Conservation (phyloP, 2,797 vertebrate species). For the Thamnophis elegans region DNA sequence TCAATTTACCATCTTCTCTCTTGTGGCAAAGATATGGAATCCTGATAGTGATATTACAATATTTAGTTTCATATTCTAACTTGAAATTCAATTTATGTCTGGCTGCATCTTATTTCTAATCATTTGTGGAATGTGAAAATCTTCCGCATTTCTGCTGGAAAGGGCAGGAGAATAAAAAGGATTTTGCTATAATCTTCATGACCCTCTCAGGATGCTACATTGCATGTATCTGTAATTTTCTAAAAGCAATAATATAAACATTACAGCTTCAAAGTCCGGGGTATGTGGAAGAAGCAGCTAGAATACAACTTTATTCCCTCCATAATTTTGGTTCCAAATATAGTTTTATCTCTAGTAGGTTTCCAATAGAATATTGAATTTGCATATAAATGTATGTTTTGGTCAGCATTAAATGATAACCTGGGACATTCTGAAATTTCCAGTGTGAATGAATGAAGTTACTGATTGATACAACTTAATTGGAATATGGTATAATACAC, state of each 20-base stretch:
- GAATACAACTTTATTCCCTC: not conserved
- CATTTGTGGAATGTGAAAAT: not conserved
- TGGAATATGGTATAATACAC: not conserved
- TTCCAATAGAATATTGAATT: slow-evolving; percentile 44
- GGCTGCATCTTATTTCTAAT: not conserved
- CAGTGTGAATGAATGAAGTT: not conserved
- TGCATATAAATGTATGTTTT: slow-evolving; percentile 56
- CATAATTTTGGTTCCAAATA: not conserved
- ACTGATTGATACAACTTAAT: not conserved
- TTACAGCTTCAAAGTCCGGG: not conserved
- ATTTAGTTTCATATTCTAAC: not conserved
- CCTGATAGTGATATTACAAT: not conserved
- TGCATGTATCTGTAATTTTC: not conserved
- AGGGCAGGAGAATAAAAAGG: not conserved
- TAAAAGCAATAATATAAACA: not conserved
- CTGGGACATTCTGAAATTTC: slow-evolving; percentile 37
- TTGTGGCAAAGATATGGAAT: not conserved
- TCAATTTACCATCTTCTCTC: not conserved
- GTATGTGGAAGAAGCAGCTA: not conserved
- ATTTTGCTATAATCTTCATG: not conserved
- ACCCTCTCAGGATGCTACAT: not conserved
- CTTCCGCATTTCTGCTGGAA: not conserved
- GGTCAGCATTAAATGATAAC: slow-evolving; percentile 45
- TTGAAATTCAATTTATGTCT: not conserved
- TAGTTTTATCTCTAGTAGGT: not conserved